phyloP scores from a whole-genome alignment of 2,888 invertebrate genomes.

The Stomorhina lunata region DNA sequence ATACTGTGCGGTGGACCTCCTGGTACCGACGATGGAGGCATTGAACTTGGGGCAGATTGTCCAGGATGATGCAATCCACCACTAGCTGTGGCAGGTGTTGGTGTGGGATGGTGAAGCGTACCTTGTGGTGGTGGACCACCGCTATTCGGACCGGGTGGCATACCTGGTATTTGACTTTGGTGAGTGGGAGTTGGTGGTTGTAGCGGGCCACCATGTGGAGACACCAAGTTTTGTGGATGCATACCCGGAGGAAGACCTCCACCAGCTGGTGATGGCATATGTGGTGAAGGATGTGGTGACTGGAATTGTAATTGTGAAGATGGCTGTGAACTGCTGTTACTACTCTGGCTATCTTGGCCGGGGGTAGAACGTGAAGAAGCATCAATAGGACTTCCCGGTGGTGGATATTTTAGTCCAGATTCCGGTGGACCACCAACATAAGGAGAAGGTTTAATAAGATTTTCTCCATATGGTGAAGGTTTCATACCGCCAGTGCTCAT shows the following conservation, averaged over 20 bases:
- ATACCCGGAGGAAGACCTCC: conserved; percentile 76
- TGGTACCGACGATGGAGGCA: conserved; percentile 76
- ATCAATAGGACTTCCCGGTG: conserved; percentile 79
- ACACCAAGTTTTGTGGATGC: conserved; percentile 79
- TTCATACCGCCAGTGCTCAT: conserved; percentile 70
- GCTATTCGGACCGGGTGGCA: conserved; percentile 68
- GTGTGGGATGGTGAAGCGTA: conserved; percentile 71
- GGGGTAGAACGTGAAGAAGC: conserved; percentile 79
- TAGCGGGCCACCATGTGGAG: conserved; percentile 74
- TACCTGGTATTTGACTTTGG: conserved; percentile 60
- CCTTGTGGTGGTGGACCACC: conserved; percentile 67
- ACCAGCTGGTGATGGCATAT: conserved; percentile 77
- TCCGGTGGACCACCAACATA: conserved; percentile 72
- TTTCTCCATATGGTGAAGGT: conserved; percentile 77
- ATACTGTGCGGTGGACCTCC: conserved; percentile 74
- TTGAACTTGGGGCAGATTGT: conserved; percentile 80
- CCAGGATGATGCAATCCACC: conserved; percentile 62
- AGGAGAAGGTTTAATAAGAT: conserved; percentile 78
- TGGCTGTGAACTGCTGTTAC: conserved; percentile 79
- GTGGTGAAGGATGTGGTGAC: conserved; percentile 79
- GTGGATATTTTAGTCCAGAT: conserved; percentile 72
- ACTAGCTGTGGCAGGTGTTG: conserved; percentile 63
- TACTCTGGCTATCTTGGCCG: conserved; percentile 80
- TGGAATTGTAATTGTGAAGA: conserved; percentile 77
- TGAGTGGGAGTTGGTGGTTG: conserved; percentile 59